Evolutionary conservation across 1,140 invertebrate species (phyloP).

Genomic region (Tribolium madens): DNA sequence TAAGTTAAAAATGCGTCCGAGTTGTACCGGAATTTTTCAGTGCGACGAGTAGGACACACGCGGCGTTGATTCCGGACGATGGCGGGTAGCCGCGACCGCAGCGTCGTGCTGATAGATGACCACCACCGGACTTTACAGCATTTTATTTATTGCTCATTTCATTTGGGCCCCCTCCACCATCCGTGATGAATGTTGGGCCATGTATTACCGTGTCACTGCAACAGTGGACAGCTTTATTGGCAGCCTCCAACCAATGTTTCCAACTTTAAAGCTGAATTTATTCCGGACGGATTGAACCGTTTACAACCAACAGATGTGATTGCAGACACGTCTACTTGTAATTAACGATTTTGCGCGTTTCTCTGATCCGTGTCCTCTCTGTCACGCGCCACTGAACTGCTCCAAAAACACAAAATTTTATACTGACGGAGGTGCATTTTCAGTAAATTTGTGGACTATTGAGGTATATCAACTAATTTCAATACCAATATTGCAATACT

Average conservation of each 20-base stretch:
- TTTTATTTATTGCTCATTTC: slow-evolving; percentile 60
- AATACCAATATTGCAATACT: too few relatives aligned
- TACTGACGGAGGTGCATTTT: too few relatives aligned
- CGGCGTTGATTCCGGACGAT: background rate
- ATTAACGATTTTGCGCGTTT: slow-evolving; percentile 40
- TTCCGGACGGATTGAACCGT: slow-evolving; percentile 41
- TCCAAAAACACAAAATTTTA: background rate
- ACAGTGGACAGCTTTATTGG: slow-evolving; percentile 56
- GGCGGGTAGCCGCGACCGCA: slow-evolving; percentile 30
- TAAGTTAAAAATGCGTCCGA: too few relatives aligned
- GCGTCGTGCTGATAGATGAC: slow-evolving; percentile 52
- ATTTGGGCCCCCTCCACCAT: slow-evolving; percentile 42
- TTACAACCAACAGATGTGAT: slow-evolving; percentile 42
- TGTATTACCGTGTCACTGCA: slow-evolving; percentile 57
- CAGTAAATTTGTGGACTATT: too few relatives aligned
- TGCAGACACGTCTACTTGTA: slow-evolving; percentile 31
- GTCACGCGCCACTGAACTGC: background rate
- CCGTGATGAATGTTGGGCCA: slow-evolving; percentile 55
- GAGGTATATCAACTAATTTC: too few relatives aligned
- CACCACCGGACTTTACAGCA: slow-evolving; percentile 53
- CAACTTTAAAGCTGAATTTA: slow-evolving; percentile 52
- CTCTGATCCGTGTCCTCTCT: background rate
- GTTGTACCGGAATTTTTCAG: background rate
- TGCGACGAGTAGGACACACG: background rate
- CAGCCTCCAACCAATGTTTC: slow-evolving; percentile 47